These are phyloP conservation scores for Eristalinus aeneus DNA, from an alignment of 2,888 invertebrate species.

Conservation along the genomic window DNA sequence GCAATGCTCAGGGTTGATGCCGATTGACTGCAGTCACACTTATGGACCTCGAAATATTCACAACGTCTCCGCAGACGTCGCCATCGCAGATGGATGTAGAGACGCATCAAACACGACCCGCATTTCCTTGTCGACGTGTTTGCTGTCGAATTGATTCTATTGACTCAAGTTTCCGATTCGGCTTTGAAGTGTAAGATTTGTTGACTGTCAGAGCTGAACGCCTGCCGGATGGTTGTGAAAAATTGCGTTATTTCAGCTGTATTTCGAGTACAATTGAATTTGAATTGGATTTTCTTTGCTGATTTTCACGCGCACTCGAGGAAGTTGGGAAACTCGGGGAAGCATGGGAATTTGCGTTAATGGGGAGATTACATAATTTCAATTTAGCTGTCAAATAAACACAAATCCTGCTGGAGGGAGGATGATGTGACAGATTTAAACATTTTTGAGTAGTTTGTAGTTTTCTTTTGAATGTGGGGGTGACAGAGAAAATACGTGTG, in stretches of 20 bases:
- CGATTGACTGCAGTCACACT: slow-evolving; percentile 56
- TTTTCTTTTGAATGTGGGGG: too few species aligned
- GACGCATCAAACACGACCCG: slow-evolving; percentile 25
- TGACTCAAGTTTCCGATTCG: slow-evolving; percentile 35
- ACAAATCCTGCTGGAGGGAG: too few species aligned
- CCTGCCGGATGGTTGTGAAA: background rate
- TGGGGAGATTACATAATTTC: too few species aligned
- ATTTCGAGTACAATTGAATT: background rate
- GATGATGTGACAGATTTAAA: too few species aligned
- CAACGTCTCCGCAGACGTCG: background rate
- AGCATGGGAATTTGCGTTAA: too few species aligned
- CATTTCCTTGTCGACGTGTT: slow-evolving; percentile 59
- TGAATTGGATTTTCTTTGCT: slow-evolving; percentile 8
- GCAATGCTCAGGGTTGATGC: background rate
- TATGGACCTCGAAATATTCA: slow-evolving; percentile 30
- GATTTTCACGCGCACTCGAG: background rate
- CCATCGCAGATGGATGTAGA: background rate
- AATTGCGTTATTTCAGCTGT: slow-evolving; percentile 13
- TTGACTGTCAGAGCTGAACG: slow-evolving; percentile 34
- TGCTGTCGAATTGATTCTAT: slow-evolving; percentile 56
- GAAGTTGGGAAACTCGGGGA: too few species aligned
- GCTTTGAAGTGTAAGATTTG: slow-evolving; percentile 40
- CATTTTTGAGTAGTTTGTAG: too few species aligned
- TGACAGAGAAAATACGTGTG: too few species aligned
- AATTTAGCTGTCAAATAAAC: too few species aligned